These are phyloP conservation scores for Myrmecobius fasciatus DNA, from an alignment of 2,113 vertebrate genomes.

Conservation along the genomic window DNA sequence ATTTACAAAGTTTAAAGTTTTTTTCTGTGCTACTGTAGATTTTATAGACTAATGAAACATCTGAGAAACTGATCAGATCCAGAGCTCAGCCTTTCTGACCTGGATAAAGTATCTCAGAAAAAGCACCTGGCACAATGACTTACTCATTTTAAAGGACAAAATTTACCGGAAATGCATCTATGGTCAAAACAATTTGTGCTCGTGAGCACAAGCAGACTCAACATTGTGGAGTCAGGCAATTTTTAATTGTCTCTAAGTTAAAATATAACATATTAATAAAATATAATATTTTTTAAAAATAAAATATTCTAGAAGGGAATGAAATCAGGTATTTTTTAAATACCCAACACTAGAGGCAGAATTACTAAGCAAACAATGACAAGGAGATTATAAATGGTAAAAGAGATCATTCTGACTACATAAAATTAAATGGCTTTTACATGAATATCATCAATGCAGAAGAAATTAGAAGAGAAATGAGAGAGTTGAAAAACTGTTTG, in stretches of 20 bases:
- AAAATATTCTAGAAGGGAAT: not conserved
- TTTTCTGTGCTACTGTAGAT: not conserved
- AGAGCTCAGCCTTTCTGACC: not conserved
- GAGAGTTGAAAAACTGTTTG: not conserved
- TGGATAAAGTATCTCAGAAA: not conserved
- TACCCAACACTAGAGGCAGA: not conserved
- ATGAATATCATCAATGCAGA: not conserved
- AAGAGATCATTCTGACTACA: not conserved
- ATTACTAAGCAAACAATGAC: not conserved
- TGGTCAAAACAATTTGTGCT: not conserved
- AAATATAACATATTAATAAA: not conserved
- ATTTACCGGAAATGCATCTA: not conserved
- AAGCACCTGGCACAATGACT: not conserved
- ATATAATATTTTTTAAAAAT: not conserved
- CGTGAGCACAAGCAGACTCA: not conserved
- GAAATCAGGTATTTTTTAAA: not conserved
- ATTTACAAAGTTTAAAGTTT: not conserved
- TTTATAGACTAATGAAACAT: not conserved
- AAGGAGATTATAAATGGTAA: not conserved
- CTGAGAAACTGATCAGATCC: not conserved
- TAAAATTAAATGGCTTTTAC: slow-evolving; percentile 1
- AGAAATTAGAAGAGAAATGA: not conserved
- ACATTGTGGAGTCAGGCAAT: not conserved
- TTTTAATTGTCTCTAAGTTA: not conserved
- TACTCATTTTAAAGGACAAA: not conserved